A percentile compares a stretch with the other conserved stretches of the same genome.
Evolutionary conservation across 2,888 invertebrate species (phyloP).

Genomic region (Lutraria lutraria): DNA sequence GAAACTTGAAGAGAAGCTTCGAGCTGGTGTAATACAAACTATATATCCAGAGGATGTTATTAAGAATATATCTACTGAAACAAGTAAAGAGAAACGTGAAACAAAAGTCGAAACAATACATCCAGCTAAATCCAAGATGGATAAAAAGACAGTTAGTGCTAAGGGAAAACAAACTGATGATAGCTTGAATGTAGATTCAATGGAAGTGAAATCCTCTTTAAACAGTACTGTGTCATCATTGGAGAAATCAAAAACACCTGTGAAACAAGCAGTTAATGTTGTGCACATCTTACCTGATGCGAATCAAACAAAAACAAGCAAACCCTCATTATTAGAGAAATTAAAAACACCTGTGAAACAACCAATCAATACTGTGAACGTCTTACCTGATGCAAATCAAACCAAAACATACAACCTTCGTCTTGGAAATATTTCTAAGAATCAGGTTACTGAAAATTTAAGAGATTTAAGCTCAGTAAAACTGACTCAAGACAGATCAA

Average conservation of each 20-base stretch:
- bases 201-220: neutral
- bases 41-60: constrained; percentile 1
- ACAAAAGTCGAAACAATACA: neutral
- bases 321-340: too few species aligned
- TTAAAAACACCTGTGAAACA: too few species aligned
- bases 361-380: neutral
- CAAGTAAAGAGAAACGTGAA: neutral
- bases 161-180: neutral
- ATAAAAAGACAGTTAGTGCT: neutral
- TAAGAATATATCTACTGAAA: neutral
- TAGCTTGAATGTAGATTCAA: neutral
- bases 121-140: neutral
- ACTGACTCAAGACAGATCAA: neutral
- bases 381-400: neutral
- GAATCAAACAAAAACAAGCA: too few species aligned
- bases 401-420: constrained; percentile 29
- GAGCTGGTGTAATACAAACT: constrained; percentile 29
- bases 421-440: neutral
- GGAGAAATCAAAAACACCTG: neutral
- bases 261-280: neutral
- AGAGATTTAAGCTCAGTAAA: neutral
- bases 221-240: neutral
- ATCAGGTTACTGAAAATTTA: neutral
- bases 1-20: constrained; percentile 43
- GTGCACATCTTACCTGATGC: neutral